Base-by-base conservation (phyloP, 1,140 invertebrate species). In the Aphidius ervi region DNA sequence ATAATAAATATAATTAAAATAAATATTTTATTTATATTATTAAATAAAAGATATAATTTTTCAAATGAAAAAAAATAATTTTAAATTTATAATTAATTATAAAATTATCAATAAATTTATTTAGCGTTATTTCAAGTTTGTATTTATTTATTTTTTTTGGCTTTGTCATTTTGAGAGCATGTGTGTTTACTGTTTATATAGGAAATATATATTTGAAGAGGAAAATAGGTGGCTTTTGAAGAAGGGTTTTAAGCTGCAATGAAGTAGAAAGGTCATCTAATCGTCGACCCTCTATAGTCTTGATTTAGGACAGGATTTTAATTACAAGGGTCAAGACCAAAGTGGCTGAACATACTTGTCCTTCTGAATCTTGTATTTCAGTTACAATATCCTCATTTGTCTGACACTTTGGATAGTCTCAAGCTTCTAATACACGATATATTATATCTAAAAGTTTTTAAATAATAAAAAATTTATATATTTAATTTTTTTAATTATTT, bases 241-340 rank as follows among this genome's bases (percentile, higher is more conserved):
- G 64, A 31, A 31, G 23, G 23, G 23, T 31, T 46, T 67, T 69
- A 69, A 63, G 48, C 65, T 63, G 49, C 54, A 56, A 58, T 55
- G 62, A 66, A 64, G 56, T 42, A 50, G 48, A 49, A 41, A 47
- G 57, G 64, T 57, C 61, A 59, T 69, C 67, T 70, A 74, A 74
- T 73, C 66, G 65, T 59, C 49, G 40, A 23, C 63, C 65, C 64
- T 70, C 23, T 31, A 31, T 69, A 73, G 70, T 71, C 70, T 58
- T 74, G 72, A 71, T 73, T 74, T 74, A 74, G 71, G 66, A 63
- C 57, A 66, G 73, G 72, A 74, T 74, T 74, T 74, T 74, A 74
- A 74, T 74, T 74, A 74, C 70, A 64, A 71, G 72, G 72, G 72
- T 71, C 70, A 72, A 65, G 65, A 63, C 64, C 61, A 64, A 63